Base-by-base conservation (phyloP, 2,797 vertebrate genomes). In the Chaetophractus vellerosus region DNA sequence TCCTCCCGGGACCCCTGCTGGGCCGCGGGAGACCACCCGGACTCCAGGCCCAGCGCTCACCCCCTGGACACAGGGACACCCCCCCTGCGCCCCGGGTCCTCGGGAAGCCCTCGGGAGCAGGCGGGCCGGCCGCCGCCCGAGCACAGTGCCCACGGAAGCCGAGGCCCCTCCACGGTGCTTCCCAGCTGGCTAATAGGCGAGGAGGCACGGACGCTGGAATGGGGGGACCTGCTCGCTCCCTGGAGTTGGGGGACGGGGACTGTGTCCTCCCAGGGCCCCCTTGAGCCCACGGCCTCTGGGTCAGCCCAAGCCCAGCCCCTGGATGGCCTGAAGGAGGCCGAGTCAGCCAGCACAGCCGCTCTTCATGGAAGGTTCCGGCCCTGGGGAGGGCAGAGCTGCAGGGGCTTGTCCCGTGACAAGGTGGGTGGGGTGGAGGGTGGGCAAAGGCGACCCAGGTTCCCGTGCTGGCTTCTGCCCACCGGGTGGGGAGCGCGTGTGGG, bases 271-370 rank as follows among this genome's bases (percentile, higher is more conserved):
- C 18, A 24, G 69, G 59, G 41, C 9, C 16, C 36, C 68, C 66
- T 31, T 1, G 71, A 80, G 24, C n/a, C 21, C 50, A 2, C 52
- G 83, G 61, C 31, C 45, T 31, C 64, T 41, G 14, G 33, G 75
- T n/a, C 55, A 28, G 23, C 41, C 38, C 7, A 2, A 4, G 33
- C 28, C 36, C 48, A 31, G 38, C 38, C 41, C 69, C 12, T 18
- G 2, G 2, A 2, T 3, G 12, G 28, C 4, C 0, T 6, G 68
- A 41, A 36, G 1, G 12, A 75, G 57, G 48, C 11, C 0, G 4
- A 23, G 41, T 4, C 23, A 38, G 38, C 57, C 19, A 24, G 4
- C 31, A 33, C 14, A n/a, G 63, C 63, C 15, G 2, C 69, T 16
- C 38, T 26, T 41, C 11, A 15, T 18, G 5, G 66, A 50, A 26